A percentile compares a stretch with the other conserved stretches of the same genome.
Conservation (phyloP, 2,797 vertebrate species). For the Lithobates pipiens region DNA sequence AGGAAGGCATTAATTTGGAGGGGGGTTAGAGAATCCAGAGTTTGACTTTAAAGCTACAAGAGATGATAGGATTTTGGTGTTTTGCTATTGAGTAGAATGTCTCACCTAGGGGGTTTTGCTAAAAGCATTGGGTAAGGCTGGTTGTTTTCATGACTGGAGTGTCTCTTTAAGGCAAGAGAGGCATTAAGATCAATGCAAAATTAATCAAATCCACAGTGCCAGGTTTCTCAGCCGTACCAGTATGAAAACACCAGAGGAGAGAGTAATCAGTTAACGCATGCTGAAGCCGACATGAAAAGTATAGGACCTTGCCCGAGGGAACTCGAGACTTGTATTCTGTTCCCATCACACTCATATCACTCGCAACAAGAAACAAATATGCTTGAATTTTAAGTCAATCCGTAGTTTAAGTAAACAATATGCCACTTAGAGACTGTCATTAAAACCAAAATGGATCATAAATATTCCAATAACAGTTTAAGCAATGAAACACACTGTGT, state of each 20-base stretch:
- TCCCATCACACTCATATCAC: conserved; percentile 20
- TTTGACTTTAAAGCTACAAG: background rate
- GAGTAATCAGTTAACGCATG: conserved; percentile 11
- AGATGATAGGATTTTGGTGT: background rate
- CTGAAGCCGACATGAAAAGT: conserved; percentile 24
- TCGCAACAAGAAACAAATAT: conserved; percentile 47
- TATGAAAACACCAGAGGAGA: conserved; percentile 3
- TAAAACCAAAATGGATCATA: conserved; percentile 56
- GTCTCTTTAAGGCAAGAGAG: background rate
- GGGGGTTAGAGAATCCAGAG: background rate
- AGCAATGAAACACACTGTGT: conserved; percentile 50
- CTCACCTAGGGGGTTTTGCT: background rate
- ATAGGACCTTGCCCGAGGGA: conserved; percentile 34
- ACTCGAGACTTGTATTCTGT: conserved; percentile 11
- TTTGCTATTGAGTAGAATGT: background rate
- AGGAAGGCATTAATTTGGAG: background rate
- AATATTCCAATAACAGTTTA: conserved; percentile 56
- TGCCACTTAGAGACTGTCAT: conserved; percentile 49
- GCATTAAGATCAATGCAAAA: background rate
- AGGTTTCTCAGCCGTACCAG: conserved; percentile 2
- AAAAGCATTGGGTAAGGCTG: background rate
- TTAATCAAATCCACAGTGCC: conserved; percentile 6
- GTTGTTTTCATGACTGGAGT: background rate
- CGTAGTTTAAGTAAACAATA: conserved; percentile 54
- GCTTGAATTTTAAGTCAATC: conserved; percentile 46